Base-by-base conservation (phyloP, 2,113 vertebrate species). In the Formicarius rufipectus region DNA sequence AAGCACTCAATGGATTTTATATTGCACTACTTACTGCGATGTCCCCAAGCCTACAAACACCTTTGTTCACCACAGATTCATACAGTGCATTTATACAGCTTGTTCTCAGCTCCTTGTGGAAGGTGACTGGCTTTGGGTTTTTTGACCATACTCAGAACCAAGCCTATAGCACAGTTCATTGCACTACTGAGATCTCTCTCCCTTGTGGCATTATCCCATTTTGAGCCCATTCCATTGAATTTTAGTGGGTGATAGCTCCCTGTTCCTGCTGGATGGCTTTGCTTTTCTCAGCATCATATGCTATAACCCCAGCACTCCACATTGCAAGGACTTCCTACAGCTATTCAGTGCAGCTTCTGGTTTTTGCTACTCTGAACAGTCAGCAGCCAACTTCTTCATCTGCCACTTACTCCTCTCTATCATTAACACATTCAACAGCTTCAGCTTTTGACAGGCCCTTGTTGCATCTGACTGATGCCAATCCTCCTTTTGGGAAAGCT, bases 101-200 rank as follows among this genome's bases (percentile, higher is more conserved):
- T 71, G 47, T 71, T 93, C 55, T 74, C 72, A 73, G 40, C 44
- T 62, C 33, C 63, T 67, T 21, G n/a, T 89, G 35, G 33, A 81
- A 59, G 39, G 35, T 2, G 2, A 39, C 47, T 42, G 37, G 7
- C 33, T 63, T 23, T 0, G 1, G 15, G 0, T 3, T n/a, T 76
- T 86, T 74, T 75, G 7, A 58, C 52, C 49, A 27, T 30, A 42
- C 56, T 67, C 42, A 40, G 5, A 60, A 59, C 50, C 47, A 82
- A 72, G 24, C 58, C 31, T 85, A 22, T 2, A 83, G 44, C 44
- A 49, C 31, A 64, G 45, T 60, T 76, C 37, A 68, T 4, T 40
- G 72, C 13, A 44, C 13, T 62, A 64, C 45, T 25, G 31, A 45
- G 28, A 49, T 60, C 12, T 44, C 12, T 44, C 50, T 64, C 62